Percentiles rank a stretch among this genome's conserved stretches.
These are phyloP conservation scores for Hypsibius dujardini DNA, from an alignment of 1,140 invertebrate genomes.

Conservation along the genomic window DNA sequence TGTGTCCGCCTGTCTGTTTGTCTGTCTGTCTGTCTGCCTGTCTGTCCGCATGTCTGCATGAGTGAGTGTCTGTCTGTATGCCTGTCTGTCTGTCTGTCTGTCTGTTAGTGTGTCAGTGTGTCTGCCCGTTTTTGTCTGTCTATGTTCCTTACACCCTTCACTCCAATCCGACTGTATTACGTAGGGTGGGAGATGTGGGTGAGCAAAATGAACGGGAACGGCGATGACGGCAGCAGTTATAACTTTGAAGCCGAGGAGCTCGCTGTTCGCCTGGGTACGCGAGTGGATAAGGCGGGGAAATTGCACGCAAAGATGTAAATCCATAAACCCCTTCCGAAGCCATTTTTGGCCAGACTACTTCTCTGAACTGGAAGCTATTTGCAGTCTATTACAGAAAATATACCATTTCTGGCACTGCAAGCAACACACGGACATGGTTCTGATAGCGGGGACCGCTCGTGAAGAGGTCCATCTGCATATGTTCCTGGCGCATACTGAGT, in stretches of 20 bases:
- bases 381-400: background rate
- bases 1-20: too few relatives aligned
- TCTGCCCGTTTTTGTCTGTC: too few relatives aligned
- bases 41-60: too few relatives aligned
- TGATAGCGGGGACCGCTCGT: background rate
- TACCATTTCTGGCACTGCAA: conserved; percentile 5
- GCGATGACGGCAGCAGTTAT: background rate
- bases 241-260: conserved; percentile 4
- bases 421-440: conserved; percentile 8
- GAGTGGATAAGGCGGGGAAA: background rate
- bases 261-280: background rate
- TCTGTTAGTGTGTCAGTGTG: too few relatives aligned
- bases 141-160: too few relatives aligned
- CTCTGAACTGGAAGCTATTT: background rate
- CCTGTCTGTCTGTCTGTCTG: too few relatives aligned
- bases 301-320: conserved; percentile 1
- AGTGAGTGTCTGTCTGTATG: too few relatives aligned
- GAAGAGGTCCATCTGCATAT: conserved; percentile 9
- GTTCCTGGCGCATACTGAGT: conserved; percentile 5
- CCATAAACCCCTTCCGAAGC: background rate
- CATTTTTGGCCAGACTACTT: background rate
- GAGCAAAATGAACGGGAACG: background rate
- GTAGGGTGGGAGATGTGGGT: background rate
- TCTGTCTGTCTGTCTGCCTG: too few relatives aligned
- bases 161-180: too few relatives aligned